phyloP scores from a whole-genome alignment of 2,888 invertebrate genomes.

The Apodemia duryi region DNA sequence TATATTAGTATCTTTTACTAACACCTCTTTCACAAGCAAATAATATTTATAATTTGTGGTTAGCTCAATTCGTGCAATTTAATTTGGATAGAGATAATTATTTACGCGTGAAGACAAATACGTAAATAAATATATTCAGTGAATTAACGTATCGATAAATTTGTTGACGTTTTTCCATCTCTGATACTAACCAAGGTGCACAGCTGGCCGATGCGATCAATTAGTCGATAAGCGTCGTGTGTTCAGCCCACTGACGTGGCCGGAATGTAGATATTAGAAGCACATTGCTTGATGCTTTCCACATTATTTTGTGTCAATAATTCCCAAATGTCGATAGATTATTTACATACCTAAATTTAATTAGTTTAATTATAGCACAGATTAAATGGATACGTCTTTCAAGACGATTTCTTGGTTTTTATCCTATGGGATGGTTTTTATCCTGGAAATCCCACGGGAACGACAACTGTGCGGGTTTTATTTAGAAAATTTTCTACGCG shows the following conservation, averaged over 20 bases:
- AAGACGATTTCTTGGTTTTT: too few relatives aligned
- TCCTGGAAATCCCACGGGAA: too few relatives aligned
- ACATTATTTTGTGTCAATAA: background rate
- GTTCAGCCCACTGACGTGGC: conserved; percentile 20
- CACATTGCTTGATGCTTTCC: conserved; percentile 1
- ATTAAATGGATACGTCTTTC: too few relatives aligned
- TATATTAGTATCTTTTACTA: too few relatives aligned
- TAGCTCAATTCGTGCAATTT: background rate
- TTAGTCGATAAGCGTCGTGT: conserved; percentile 54
- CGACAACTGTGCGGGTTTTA: too few relatives aligned
- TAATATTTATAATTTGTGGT: too few relatives aligned
- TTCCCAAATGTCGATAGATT: conserved; percentile 1
- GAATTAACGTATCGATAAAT: background rate
- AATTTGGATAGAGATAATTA: background rate
- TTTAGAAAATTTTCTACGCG: too few relatives aligned
- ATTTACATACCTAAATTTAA: background rate
- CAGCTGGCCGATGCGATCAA: conserved; percentile 49
- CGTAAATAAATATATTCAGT: too few relatives aligned
- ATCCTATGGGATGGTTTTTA: too few relatives aligned
- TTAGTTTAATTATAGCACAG: background rate
- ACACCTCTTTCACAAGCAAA: too few relatives aligned
- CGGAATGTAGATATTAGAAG: conserved; percentile 18
- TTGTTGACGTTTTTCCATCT: conserved; percentile 15
- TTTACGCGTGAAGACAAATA: background rate
- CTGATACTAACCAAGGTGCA: conserved; percentile 23